phyloP scores from a whole-genome alignment of 2,888 invertebrate species.

The Ichneumoninae sp. region DNA sequence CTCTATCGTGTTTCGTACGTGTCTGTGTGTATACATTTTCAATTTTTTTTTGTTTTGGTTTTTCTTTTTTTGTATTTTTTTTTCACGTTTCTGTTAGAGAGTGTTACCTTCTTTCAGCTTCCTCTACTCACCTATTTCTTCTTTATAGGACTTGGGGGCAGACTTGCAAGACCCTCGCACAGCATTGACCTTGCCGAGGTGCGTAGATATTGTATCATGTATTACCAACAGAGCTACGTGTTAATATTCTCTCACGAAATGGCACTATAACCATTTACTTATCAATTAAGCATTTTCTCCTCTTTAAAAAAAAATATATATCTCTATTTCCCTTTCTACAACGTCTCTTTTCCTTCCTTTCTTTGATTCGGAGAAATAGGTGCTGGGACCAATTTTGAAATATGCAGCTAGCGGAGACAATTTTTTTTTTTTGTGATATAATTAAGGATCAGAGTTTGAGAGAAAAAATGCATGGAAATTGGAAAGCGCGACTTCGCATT shows the following conservation, averaged over 20 bases:
- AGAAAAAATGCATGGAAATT: conserved; percentile 54
- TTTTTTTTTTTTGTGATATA: conserved; percentile 9
- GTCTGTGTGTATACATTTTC: conserved; percentile 25
- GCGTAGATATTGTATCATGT: conserved; percentile 85
- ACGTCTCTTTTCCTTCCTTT: conserved; percentile 11
- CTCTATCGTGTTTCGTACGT: conserved; percentile 30
- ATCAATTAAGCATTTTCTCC: conserved; percentile 69
- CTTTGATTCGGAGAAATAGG: neutral
- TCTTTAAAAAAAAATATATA: neutral
- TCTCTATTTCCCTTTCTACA: no score
- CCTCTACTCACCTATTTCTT: conserved; percentile 84
- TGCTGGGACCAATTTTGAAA: neutral
- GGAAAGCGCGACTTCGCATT: conserved; percentile 65
- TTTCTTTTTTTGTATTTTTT: conserved; percentile 68
- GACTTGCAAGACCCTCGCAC: conserved; percentile 84
- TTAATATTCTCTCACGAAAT: conserved; percentile 84
- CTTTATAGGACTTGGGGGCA: conserved; percentile 84
- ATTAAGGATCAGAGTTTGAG: conserved; percentile 20
- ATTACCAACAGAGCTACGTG: conserved; percentile 85
- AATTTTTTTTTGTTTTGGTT: conserved; percentile 23
- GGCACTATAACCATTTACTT: conserved; percentile 83
- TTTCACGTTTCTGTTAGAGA: conserved; percentile 69
- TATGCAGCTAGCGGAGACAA: neutral
- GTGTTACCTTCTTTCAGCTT: conserved; percentile 83
- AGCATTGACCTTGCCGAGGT: conserved; percentile 84